Conservation (phyloP, 2,113 vertebrate species). For the Recurvirostra avosetta region DNA sequence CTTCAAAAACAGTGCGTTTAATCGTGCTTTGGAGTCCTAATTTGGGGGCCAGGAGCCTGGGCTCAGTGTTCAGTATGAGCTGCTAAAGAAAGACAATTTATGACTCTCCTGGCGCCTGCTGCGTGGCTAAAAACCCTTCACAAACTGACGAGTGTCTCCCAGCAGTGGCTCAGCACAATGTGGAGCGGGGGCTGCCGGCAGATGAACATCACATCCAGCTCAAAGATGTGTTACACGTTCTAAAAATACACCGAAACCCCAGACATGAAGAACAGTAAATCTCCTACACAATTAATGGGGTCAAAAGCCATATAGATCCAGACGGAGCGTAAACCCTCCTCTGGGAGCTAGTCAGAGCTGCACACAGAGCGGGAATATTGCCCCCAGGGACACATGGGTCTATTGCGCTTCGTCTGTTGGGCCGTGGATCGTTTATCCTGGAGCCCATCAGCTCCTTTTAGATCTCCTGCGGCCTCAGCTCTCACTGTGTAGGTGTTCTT, state of each 20-base stretch:
- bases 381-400: neutral
- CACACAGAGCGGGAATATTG: fast-evolving
- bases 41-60: neutral
- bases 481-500: neutral
- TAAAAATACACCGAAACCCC: neutral
- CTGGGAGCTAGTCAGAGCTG: neutral
- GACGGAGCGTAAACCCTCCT: fast-evolving
- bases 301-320: neutral
- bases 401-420: neutral
- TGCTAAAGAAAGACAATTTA: neutral
- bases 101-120: neutral
- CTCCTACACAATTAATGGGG: neutral
- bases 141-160: fast-evolving
- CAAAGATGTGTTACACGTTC: fast-evolving
- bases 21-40: neutral
- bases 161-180: neutral
- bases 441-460: neutral
- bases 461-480: neutral
- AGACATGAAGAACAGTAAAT: neutral
- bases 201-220: neutral
- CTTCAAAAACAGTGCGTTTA: neutral
- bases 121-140: fast-evolving
- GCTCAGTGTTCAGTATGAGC: neutral
- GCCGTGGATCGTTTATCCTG: neutral
- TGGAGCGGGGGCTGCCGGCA: neutral